Base-by-base conservation (phyloP, 2,797 vertebrate species). In the Myotis findleyi region DNA sequence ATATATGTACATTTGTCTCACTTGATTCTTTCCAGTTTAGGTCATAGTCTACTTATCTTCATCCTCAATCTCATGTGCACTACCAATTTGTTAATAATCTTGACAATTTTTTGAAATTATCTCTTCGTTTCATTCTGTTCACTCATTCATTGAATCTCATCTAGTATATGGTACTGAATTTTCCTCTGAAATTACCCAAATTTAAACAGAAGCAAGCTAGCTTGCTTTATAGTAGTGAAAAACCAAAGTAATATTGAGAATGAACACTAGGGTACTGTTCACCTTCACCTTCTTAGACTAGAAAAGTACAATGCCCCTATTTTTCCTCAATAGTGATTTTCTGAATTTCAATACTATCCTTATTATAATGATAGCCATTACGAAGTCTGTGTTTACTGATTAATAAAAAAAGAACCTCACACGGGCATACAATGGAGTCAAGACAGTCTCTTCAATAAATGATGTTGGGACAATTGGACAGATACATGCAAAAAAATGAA, bases 321-420 rank as follows among this genome's bases (percentile, higher is more conserved):
- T 88, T 27, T 89, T 66, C 47, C 83, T 86, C 57, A 68, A 8
- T 21, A 59, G 44, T 33, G 73, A 51, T 49, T 76, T 64, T 80
- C 80, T 87, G 87, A 91, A 93, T 85, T 68, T 93, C 91, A 91
- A 69, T 75, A 17, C 66, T 87, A 85, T 89, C 84, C 57, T 94
- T 83, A 41, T 91, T 92, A 91, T 3, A 79, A 41, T 1, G 92
- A 94, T 51, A 94, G 17, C 16, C 72, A 94, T 85, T 87, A 69
- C 71, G 77, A 87, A 69, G 96, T 62, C 53, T 88, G 38, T 69
- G 83, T 84, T 93, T 73, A 88, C 95, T 53, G 53, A 80, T 86
- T 49, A 92, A 44, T 38, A 30, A 71, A 89, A 57, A 87, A 81
- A 41, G 18, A 86, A 75, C 14, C 66, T 89, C 83, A 47, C 21